Evolutionary conservation across 2,113 vertebrate species (phyloP).

Genomic region (Carassius carassius): DNA sequence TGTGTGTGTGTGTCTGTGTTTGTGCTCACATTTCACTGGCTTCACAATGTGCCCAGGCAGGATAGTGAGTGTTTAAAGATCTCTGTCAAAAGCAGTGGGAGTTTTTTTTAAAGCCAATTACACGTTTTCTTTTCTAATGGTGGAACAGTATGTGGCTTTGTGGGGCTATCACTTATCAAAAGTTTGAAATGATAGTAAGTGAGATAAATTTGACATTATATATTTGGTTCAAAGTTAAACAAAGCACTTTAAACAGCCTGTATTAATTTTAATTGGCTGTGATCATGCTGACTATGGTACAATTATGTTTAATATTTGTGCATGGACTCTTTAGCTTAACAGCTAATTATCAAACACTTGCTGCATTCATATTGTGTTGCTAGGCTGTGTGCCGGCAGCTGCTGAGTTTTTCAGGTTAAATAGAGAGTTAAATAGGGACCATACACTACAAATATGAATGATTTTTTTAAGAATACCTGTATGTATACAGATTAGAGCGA

Average conservation of each 20-base stretch:
- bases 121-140: not conserved
- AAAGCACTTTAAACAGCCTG: conserved; percentile 39
- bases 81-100: conserved; percentile 16
- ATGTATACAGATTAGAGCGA: not conserved
- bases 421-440: not conserved
- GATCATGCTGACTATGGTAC: conserved; percentile 39
- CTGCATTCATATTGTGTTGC: conserved; percentile 5
- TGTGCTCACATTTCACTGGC: not conserved
- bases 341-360: conserved; percentile 32
- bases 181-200: conserved; percentile 40
- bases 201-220: conserved; percentile 28
- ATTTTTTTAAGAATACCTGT: too few species aligned
- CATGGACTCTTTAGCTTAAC: conserved; percentile 31
- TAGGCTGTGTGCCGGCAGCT: not conserved
- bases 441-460: not conserved
- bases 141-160: conserved; percentile 13
- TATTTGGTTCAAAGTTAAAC: conserved; percentile 39
- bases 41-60: not conserved
- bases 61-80: not conserved
- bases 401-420: not conserved
- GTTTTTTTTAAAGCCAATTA: conserved; percentile 38
- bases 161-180: conserved; percentile 29
- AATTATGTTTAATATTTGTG: conserved; percentile 40
- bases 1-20: not conserved
- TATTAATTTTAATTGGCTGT: conserved; percentile 49